These are phyloP conservation scores for Rhingia campestris DNA, from an alignment of 2,888 invertebrate species.

Conservation along the genomic window DNA sequence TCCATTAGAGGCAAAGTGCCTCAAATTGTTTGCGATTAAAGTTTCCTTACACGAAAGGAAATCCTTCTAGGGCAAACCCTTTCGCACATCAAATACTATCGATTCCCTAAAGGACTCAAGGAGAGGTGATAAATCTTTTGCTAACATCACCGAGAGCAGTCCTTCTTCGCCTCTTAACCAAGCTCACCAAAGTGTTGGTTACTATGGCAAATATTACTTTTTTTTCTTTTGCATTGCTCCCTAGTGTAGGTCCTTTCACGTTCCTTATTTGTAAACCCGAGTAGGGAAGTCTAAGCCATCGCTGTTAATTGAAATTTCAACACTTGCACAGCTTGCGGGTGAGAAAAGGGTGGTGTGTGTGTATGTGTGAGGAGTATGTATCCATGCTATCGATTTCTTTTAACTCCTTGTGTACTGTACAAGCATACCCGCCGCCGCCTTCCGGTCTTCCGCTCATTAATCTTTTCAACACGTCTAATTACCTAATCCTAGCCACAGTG, in stretches of 20 bases:
- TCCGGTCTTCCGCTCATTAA: conserved; percentile 64
- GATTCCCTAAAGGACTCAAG: conserved; percentile 33
- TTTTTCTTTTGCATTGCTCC: neutral
- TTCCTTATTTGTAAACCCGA: conserved; percentile 38
- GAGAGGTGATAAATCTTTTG: conserved; percentile 60
- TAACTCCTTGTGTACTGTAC: neutral
- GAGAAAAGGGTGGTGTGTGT: neutral
- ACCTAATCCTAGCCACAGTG: conserved; percentile 47
- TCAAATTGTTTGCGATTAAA: conserved; percentile 47
- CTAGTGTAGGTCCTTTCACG: conserved; percentile 2
- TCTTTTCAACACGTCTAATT: conserved; percentile 70
- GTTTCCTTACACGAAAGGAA: conserved; percentile 2
- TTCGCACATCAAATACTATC: conserved; percentile 47
- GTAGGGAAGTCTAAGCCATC: conserved; percentile 29
- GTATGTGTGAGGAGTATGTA: neutral
- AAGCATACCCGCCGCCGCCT: conserved; percentile 5
- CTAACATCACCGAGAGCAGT: conserved; percentile 39
- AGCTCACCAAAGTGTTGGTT: conserved; percentile 50
- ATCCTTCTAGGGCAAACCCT: neutral
- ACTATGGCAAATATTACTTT: conserved; percentile 52
- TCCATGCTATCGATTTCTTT: too few species aligned
- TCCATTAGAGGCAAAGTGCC: conserved; percentile 66
- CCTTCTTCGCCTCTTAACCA: conserved; percentile 23
- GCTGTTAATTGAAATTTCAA: conserved; percentile 69
- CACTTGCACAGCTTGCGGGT: conserved; percentile 18